Evolutionary conservation across 2,113 vertebrate species (phyloP), one percentile per base, ranked within the genome.

Genomic region (Campylorhamphus procurvoides): DNA sequence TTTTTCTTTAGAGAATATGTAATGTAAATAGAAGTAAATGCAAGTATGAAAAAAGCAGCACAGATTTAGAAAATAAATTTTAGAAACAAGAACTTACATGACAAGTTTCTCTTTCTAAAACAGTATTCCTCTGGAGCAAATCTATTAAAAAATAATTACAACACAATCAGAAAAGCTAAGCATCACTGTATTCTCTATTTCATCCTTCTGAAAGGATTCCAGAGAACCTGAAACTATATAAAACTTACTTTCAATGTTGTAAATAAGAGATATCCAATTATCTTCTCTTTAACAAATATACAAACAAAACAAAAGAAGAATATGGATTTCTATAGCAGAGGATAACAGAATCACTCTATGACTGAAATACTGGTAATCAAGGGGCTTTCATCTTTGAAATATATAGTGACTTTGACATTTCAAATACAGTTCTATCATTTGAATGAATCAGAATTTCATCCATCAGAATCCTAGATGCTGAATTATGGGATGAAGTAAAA

Each of bases 131-230:
- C 47, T 71, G 96, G 46, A 64, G 85, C n/a, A 64, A 59, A 87
- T 68, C 98, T 98, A 84, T 77, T 90, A 63, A 86, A 94, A 91
- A 92, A 90, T 20, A 92, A 90, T 86, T n/a, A 74, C 10, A 87
- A 84, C 73, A 63, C 37, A 78, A 89, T 82, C 49, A 95, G 77
- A 89, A 94, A 82, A 78, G 19, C 14, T 39, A 84, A 90, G 35
- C 55, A 53, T 23, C 28, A 44, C 12, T 64, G 20, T 40, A 87
- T 27, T 24, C 31, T 76, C 44, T 90, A 84, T 7, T 80, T 63
- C 22, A 83, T 8, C 42, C 53, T 69, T 40, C 49, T 63, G 44
- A 88, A 84, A 82, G 14, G 17, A 55, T 39, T 88, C 25, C 33
- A 58, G 59, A 67, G 24, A 74, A 74, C 7, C 14, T 44, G 42